Evolutionary conservation across 2,888 invertebrate genomes (phyloP), one percentile per base, ranked within the genome.

Genomic region (Hypercompe scribonia): DNA sequence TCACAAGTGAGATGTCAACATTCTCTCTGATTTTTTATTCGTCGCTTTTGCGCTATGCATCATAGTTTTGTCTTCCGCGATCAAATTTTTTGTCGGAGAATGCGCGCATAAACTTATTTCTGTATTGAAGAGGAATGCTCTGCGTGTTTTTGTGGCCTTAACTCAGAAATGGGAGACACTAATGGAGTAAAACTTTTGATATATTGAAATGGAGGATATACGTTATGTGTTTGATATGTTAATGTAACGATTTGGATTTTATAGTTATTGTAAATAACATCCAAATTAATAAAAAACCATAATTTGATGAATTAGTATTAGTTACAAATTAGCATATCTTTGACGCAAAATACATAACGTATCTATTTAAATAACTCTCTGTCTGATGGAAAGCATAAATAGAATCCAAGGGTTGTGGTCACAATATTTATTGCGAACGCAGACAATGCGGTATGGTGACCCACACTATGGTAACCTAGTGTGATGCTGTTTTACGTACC

Each of bases 31-130:
- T 88, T 90, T 92, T 94, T 94, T 94, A 93, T 94, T 92, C 88
- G 90, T 91, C 88, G 87, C 83, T 89, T 87, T 87, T 85, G 81
- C 83, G 88, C 88, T 87, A 90, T 94, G 91, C 89, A 92, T 94
- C 93, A 94, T 91, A 92, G 90, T 87, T 91, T 92, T 91, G 90
- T 93, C 92, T 92, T 92, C 91, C 90, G 90, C 83, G 89, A 86
- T 87, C 82, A 74, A 81, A 78, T 81, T 28, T 87, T 88, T 79
- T 81, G 78, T 75, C 74, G 64, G 72, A 73, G 73, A 74, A 75
- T 70, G 50, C 68, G 79, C 42, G 77, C 67, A 72, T 61, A 67
- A 34, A 71, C 69, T 72, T 75, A 75, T 72, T 72, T 72, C 66
- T 63, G 67, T 46, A 39, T 31, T 46, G 24, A 66, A 31, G 65